Evolutionary conservation across 2,113 vertebrate species (phyloP).

Genomic region (Nasalis larvatus): DNA sequence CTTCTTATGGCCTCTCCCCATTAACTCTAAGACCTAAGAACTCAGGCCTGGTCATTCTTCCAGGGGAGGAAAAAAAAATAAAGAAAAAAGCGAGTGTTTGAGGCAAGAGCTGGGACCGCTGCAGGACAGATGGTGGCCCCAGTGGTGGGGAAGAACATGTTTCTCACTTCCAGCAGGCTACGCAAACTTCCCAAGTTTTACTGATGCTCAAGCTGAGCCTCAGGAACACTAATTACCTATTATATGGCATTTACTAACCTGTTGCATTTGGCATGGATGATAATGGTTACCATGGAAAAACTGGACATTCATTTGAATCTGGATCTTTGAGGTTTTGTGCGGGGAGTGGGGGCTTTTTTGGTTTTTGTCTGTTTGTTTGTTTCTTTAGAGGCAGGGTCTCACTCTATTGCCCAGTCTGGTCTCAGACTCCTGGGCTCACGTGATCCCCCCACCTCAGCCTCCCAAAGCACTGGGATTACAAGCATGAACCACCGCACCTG

Average conservation of each 20-base stretch:
- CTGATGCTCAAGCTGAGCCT: conserved; percentile 66
- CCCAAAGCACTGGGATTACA: neutral
- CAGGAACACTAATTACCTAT: conserved; percentile 59
- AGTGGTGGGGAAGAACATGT: neutral
- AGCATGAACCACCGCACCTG: neutral
- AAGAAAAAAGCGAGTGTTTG: conserved; percentile 59
- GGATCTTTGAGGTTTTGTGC: neutral
- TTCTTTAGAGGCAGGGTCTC: neutral
- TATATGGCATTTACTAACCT: conserved; percentile 54
- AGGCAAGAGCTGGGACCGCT: conserved; percentile 61
- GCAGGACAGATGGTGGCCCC: neutral
- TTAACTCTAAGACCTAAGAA: neutral
- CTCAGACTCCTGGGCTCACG: neutral
- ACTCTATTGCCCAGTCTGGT: neutral
- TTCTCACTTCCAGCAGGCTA: conserved; percentile 72
- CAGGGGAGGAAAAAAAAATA: neutral
- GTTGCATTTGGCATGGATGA: conserved; percentile 41
- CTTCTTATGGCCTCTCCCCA: neutral
- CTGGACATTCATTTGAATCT: conserved; percentile 52
- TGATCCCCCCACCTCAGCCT: neutral
- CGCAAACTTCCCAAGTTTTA: conserved; percentile 71
- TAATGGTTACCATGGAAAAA: conserved; percentile 42
- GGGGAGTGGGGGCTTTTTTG: too few species aligned
- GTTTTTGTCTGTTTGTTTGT: too few species aligned
- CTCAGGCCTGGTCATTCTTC: neutral